A percentile compares a stretch with the other conserved stretches of the same genome.
phyloP scores from a whole-genome alignment of 2,113 vertebrate genomes.

The Coryphaenoides rupestris region DNA sequence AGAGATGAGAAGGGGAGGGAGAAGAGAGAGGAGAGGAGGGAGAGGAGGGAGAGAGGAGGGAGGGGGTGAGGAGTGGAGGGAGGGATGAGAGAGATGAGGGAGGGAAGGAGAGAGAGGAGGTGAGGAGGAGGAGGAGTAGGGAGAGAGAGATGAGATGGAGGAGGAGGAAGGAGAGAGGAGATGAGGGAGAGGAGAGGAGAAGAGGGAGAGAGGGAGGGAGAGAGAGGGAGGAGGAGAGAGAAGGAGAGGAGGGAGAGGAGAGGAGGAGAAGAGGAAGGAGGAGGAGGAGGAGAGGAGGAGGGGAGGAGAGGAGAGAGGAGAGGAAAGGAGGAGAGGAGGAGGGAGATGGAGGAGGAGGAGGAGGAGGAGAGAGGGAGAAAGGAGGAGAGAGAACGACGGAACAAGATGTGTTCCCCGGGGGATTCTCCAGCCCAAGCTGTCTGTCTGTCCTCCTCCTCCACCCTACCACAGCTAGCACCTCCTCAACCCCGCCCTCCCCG shows the following conservation, averaged over 20 bases:
- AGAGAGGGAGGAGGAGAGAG: not conserved
- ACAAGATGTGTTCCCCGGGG: slow-evolving; percentile 38
- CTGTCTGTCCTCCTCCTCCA: not conserved
- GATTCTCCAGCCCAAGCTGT: slow-evolving; percentile 41
- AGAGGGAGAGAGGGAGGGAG: slow-evolving; percentile 5
- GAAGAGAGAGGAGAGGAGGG: not conserved
- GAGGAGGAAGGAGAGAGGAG: not conserved
- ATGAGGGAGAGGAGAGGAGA: not conserved
- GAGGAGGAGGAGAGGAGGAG: too few species aligned
- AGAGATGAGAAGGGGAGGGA: not conserved
- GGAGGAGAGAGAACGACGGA: slow-evolving; percentile 10
- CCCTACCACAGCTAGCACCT: slow-evolving; percentile 8
- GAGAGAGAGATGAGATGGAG: not conserved
- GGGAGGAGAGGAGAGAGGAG: not conserved
- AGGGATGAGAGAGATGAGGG: not conserved
- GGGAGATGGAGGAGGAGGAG: not conserved
- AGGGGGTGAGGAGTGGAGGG: not conserved
- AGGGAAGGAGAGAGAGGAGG: not conserved
- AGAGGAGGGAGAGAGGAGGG: not conserved
- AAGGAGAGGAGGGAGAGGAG: not conserved
- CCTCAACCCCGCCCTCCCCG: slow-evolving; percentile 13
- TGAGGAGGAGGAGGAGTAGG: not conserved
- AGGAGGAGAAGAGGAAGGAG: too few species aligned
- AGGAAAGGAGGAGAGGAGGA: not conserved
- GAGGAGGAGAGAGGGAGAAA: not conserved